These are phyloP conservation scores for Dendrocincla fuliginosa DNA, from an alignment of 2,797 vertebrate species.

Conservation along the genomic window DNA sequence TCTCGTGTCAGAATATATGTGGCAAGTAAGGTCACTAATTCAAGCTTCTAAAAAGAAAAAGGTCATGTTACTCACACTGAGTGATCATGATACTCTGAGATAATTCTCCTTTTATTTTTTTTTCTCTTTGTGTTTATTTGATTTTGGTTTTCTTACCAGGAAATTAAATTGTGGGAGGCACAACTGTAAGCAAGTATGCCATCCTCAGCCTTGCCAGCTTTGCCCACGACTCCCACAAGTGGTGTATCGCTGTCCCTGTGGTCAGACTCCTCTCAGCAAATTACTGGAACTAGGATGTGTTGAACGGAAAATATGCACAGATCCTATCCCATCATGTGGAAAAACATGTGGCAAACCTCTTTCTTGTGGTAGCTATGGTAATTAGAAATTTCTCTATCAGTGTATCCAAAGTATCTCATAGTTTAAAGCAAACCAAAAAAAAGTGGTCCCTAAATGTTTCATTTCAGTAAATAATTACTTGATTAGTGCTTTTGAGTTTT, in stretches of 20 bases:
- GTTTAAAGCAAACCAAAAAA: not conserved
- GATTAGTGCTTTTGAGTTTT: not conserved
- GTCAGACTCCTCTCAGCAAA: conserved; percentile 90
- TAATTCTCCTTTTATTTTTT: not conserved
- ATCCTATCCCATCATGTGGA: conserved; percentile 92
- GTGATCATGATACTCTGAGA: not conserved
- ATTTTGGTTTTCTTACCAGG: conserved; percentile 68
- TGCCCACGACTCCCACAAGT: conserved; percentile 87
- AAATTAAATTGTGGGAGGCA: conserved; percentile 91
- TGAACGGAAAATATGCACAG: conserved; percentile 87
- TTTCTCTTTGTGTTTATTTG: not conserved
- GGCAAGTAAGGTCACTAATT: conserved; percentile 84
- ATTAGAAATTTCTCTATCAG: conserved; percentile 27
- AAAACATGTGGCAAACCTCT: conserved; percentile 93
- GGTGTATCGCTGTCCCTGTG: conserved; percentile 89
- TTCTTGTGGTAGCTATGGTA: conserved; percentile 91
- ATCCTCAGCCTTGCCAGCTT: conserved; percentile 85
- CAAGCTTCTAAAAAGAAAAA: not conserved
- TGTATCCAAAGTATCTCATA: not conserved
- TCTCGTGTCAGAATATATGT: conserved; percentile 90
- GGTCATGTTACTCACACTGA: not conserved
- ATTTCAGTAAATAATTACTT: not conserved
- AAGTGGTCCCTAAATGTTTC: not conserved
- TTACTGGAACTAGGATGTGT: conserved; percentile 90
- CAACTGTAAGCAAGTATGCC: conserved; percentile 87